These are phyloP conservation scores for Aepyceros melampus DNA, from an alignment of 2,113 vertebrate species.

Conservation along the genomic window DNA sequence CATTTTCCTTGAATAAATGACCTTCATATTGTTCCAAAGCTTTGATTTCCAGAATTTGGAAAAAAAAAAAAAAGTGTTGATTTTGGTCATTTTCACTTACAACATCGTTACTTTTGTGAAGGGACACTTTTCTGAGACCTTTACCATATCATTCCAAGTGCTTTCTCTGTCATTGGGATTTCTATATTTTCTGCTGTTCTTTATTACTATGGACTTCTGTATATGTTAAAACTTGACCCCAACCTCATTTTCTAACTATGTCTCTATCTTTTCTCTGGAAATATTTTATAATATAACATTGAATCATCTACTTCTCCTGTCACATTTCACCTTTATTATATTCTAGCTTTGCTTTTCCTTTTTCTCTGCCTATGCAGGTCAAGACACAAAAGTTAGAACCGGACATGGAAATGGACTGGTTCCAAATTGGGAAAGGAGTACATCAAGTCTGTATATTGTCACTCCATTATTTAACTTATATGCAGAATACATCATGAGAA, in stretches of 20 bases:
- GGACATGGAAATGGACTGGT: rapidly evolving
- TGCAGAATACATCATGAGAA: neutral
- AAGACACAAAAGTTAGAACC: neutral
- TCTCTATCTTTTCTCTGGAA: neutral
- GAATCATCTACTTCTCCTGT: neutral
- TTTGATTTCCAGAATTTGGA: neutral
- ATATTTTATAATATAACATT: neutral
- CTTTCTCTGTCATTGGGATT: neutral
- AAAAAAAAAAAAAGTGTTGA: neutral
- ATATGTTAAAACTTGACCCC: neutral
- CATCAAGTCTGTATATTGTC: neutral
- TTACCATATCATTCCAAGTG: neutral
- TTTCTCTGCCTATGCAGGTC: neutral
- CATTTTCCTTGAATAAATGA: neutral
- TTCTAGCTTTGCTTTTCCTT: neutral
- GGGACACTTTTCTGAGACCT: neutral
- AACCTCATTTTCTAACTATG: neutral
- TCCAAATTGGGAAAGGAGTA: neutral
- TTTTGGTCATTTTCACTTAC: neutral
- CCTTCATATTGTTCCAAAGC: neutral
- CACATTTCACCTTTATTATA: neutral
- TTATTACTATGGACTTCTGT: neutral
- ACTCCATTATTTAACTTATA: neutral
- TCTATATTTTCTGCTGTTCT: neutral
- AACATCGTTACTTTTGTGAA: neutral